These are phyloP conservation scores for Reticulitermes lucifugus DNA, from an alignment of 2,888 invertebrate species.

Conservation along the genomic window DNA sequence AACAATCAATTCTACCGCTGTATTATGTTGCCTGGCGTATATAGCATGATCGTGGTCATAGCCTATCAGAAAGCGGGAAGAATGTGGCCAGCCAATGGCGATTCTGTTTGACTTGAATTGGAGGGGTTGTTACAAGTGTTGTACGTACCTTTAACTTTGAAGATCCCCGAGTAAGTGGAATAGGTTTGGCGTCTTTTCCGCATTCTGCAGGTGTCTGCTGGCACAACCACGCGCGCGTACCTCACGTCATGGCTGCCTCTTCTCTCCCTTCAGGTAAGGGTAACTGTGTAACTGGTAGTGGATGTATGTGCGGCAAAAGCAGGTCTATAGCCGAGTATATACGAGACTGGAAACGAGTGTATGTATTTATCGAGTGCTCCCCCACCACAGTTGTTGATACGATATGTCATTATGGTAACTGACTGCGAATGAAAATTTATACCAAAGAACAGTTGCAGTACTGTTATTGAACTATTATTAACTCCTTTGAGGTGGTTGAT, in stretches of 20 bases:
- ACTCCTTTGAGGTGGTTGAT: too few species aligned
- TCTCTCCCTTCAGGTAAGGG: constrained; percentile 12
- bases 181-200: constrained; percentile 11
- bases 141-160: constrained; percentile 29
- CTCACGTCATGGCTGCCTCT: not conserved
- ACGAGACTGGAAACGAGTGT: too few species aligned
- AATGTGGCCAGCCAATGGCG: constrained; percentile 43
- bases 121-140: constrained; percentile 30
- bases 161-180: constrained; percentile 2
- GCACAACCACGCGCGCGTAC: too few species aligned
- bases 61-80: constrained; percentile 46
- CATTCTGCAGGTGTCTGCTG: constrained; percentile 42
- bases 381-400: too few species aligned
- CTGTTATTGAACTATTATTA: too few species aligned
- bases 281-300: not conserved
- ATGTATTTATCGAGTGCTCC: too few species aligned
- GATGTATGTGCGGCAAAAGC: too few species aligned
- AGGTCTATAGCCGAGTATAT: too few species aligned
- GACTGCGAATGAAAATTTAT: too few species aligned
- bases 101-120: constrained; percentile 29
- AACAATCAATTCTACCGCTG: constrained; percentile 47
- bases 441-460: too few species aligned
- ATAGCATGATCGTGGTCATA: constrained; percentile 33
- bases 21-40: constrained; percentile 30
- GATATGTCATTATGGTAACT: too few species aligned